These are phyloP conservation scores for Sinocyclocheilus grahami DNA, from an alignment of 2,113 vertebrate genomes.

Conservation along the genomic window DNA sequence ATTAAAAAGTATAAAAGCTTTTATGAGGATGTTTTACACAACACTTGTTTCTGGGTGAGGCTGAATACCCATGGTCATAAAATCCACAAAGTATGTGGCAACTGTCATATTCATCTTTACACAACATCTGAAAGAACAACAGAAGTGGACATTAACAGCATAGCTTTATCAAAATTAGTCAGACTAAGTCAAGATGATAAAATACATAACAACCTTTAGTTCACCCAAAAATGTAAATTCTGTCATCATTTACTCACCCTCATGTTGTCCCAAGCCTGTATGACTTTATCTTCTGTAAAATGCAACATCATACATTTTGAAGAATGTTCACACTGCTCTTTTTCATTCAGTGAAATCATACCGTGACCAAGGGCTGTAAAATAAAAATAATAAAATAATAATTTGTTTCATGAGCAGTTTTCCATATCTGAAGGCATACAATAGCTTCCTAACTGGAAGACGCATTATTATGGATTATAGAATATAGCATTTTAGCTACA, in stretches of 20 bases:
- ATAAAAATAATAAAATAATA: too few relatives aligned
- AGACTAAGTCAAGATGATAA: background rate
- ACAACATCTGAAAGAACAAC: background rate
- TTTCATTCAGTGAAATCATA: background rate
- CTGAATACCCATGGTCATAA: background rate
- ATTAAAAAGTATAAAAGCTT: background rate
- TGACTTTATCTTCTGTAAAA: background rate
- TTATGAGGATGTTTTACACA: constrained; percentile 3
- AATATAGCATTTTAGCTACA: too few relatives aligned
- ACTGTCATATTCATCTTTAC: background rate
- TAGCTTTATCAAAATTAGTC: background rate
- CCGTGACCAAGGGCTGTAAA: background rate
- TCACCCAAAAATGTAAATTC: background rate
- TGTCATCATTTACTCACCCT: background rate
- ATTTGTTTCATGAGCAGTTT: too few relatives aligned
- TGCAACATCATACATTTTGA: background rate
- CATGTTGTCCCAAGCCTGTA: background rate
- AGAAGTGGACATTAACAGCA: background rate
- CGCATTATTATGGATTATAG: too few relatives aligned
- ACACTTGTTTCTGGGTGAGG: constrained; percentile 10
- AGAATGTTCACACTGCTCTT: background rate
- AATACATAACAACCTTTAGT: background rate
- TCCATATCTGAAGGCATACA: too few relatives aligned
- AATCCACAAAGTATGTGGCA: constrained; percentile 2
- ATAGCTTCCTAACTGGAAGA: too few relatives aligned